These are phyloP conservation scores for Nesoenas mayeri DNA, from an alignment of 2,113 vertebrate species.

Conservation along the genomic window DNA sequence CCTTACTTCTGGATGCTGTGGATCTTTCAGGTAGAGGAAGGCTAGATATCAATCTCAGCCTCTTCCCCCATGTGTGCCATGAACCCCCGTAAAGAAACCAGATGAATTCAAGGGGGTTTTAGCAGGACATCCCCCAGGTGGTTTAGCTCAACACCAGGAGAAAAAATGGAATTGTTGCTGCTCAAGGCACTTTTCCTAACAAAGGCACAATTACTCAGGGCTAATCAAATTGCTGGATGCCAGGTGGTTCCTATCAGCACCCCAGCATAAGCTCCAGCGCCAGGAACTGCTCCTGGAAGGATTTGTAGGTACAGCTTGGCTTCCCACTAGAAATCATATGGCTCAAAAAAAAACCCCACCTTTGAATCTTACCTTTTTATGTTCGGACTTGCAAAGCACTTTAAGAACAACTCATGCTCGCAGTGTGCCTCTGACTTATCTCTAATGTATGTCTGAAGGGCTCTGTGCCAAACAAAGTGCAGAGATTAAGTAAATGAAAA, in stretches of 20 bases:
- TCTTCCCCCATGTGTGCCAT: not conserved
- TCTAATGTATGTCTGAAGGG: not conserved
- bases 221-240: not conserved
- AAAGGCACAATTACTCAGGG: accelerated
- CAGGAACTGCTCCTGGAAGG: not conserved
- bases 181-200: not conserved
- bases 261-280: not conserved
- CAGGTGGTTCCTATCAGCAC: not conserved
- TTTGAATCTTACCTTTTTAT: not conserved
- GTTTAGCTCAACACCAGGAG: not conserved
- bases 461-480: conserved; percentile 11
- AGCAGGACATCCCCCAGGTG: not conserved
- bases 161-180: not conserved
- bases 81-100: not conserved
- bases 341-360: not conserved
- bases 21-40: not conserved
- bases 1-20: not conserved
- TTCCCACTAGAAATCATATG: not conserved
- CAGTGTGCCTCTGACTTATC: conserved; percentile 5
- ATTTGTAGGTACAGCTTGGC: not conserved
- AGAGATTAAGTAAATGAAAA: conserved; percentile 45
- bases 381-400: not conserved
- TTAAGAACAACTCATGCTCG: not conserved
- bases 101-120: not conserved
- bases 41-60: not conserved